Percentiles rank a stretch among this genome's conserved stretches.
Evolutionary conservation across 2,888 invertebrate genomes (phyloP).

Genomic region (Neuroscelio doddi): DNA sequence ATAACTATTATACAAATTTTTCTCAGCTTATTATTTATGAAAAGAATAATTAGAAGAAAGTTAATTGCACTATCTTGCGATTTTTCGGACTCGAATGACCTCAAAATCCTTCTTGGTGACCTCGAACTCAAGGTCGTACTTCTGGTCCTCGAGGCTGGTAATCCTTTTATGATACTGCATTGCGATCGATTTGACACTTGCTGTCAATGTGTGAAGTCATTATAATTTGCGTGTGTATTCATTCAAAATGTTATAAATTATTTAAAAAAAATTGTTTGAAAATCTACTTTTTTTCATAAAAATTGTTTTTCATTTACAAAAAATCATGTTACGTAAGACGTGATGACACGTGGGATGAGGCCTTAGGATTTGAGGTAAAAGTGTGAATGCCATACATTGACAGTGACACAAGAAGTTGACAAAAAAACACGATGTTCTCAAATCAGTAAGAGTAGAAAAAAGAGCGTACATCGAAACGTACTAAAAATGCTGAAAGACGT

Average conservation of each 20-base stretch:
- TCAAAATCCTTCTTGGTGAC: constrained; percentile 96
- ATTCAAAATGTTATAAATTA: neutral
- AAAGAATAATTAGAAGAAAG: constrained; percentile 19
- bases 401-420: constrained; percentile 33
- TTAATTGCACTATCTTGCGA: constrained; percentile 50
- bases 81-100: constrained; percentile 74
- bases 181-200: constrained; percentile 80
- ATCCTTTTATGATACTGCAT: constrained; percentile 89
- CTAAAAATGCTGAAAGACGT: constrained; percentile 45
- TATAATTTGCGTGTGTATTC: constrained; percentile 18
- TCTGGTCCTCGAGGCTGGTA: constrained; percentile 88
- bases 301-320: neutral
- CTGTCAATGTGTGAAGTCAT: constrained; percentile 70
- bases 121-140: constrained; percentile 98
- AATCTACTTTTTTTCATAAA: too few species aligned
- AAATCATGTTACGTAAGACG: neutral
- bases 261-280: too few species aligned
- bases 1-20: too few species aligned
- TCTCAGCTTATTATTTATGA: neutral
- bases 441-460: constrained; percentile 26
- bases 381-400: constrained; percentile 28
- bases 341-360: constrained; percentile 7
- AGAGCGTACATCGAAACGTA: constrained; percentile 31
- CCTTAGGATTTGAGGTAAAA: constrained; percentile 17
- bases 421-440: constrained; percentile 20